phyloP scores from a whole-genome alignment of 1,140 invertebrate species.

The Charaxes varanes region DNA sequence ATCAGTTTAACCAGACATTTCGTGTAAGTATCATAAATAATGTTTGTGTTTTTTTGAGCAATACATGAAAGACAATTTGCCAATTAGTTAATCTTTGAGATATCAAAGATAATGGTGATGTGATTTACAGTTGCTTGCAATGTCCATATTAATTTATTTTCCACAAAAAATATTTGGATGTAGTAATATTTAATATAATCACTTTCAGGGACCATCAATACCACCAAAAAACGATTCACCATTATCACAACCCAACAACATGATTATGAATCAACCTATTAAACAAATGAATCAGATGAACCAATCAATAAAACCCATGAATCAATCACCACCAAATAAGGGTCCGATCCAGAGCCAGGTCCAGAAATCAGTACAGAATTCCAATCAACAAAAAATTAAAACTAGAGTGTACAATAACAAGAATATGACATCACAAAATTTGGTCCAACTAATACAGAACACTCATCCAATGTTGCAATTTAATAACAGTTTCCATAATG shows the following conservation, averaged over 20 bases:
- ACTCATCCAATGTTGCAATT: conserved; percentile 74
- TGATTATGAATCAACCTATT: conserved; percentile 27
- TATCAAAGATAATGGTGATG: no score
- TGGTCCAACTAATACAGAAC: conserved; percentile 76
- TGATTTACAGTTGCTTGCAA: no score
- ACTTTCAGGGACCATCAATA: conserved; percentile 31
- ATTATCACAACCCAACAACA: conserved; percentile 16
- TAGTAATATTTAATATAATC: no score
- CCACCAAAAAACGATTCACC: conserved; percentile 25
- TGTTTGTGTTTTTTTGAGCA: no score
- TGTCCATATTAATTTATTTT: no score
- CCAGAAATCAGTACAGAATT: conserved; percentile 21
- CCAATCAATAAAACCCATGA: conserved; percentile 20
- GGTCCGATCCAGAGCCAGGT: conserved; percentile 20
- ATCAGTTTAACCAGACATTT: conserved; percentile 57
- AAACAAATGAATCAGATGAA: conserved; percentile 19
- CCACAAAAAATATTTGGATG: no score
- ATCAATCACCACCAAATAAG: conserved; percentile 25
- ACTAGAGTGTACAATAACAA: conserved; percentile 51
- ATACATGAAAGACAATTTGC: no score
- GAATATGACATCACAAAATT: conserved; percentile 53
- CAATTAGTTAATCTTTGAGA: no score
- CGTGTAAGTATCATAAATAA: conserved; percentile 57
- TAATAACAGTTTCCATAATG: conserved; percentile 61
- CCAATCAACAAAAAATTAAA: conserved; percentile 29